Evolutionary conservation across 2,797 vertebrate genomes (phyloP).

Genomic region (Acrossocheilus wenchowensis): DNA sequence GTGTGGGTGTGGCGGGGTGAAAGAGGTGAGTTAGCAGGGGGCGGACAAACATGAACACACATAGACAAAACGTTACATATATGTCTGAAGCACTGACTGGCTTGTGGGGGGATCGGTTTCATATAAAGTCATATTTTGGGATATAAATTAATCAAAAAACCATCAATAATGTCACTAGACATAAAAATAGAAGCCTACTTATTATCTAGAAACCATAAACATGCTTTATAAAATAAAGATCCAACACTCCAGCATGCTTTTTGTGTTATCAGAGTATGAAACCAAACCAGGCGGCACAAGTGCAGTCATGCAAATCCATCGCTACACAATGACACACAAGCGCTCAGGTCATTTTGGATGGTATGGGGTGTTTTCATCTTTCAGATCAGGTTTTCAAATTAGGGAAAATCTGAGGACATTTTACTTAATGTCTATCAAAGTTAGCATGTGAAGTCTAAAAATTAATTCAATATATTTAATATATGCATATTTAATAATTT

Average conservation of each 20-base stretch:
- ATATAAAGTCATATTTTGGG: background rate
- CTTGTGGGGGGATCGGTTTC: background rate
- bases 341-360: background rate
- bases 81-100: constrained; percentile 54
- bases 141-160: background rate
- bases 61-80: constrained; percentile 57
- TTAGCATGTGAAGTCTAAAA: background rate
- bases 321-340: constrained; percentile 48
- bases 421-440: background rate
- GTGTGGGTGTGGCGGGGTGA: constrained; percentile 67
- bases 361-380: constrained; percentile 22
- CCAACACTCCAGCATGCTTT: background rate
- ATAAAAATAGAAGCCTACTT: background rate
- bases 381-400: background rate
- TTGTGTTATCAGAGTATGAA: background rate
- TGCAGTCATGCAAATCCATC: constrained; percentile 67
- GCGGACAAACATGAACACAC: constrained; percentile 63
- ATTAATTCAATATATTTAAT: background rate
- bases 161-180: background rate
- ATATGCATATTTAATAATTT: background rate
- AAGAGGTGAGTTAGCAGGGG: constrained; percentile 77
- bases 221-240: background rate
- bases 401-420: background rate
- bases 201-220: background rate
- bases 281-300: constrained; percentile 64